Evolutionary conservation across 1,140 invertebrate genomes (phyloP).

Genomic region (Drosophila quadrilineata): DNA sequence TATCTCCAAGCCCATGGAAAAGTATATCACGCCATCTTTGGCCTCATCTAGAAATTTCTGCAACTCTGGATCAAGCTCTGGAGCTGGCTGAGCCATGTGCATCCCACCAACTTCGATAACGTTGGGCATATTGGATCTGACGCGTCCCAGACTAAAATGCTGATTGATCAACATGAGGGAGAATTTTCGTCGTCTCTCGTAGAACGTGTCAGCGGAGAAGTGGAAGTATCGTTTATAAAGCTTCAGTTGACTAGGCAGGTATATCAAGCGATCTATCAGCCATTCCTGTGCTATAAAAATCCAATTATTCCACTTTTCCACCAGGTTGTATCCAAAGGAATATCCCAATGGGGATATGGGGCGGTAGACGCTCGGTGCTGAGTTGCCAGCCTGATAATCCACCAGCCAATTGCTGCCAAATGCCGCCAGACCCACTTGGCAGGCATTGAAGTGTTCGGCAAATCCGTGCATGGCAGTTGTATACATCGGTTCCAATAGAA

Average conservation of each 20-base stretch:
- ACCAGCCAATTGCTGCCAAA: slow-evolving; percentile 35
- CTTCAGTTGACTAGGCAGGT: slow-evolving; percentile 54
- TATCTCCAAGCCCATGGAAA: slow-evolving; percentile 84
- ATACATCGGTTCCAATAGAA: slow-evolving; percentile 43
- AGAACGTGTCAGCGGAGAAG: slow-evolving; percentile 6
- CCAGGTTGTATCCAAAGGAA: slow-evolving; percentile 66
- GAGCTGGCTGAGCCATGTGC: slow-evolving; percentile 81
- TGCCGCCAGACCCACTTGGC: slow-evolving; percentile 40
- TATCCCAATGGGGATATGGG: slow-evolving; percentile 57
- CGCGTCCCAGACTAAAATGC: slow-evolving; percentile 54
- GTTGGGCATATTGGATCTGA: slow-evolving; percentile 56
- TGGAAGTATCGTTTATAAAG: slow-evolving; percentile 61
- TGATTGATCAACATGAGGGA: slow-evolving; percentile 56
- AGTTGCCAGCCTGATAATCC: slow-evolving; percentile 38
- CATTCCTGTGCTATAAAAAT: slow-evolving; percentile 43
- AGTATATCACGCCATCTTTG: slow-evolving; percentile 84
- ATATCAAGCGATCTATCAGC: slow-evolving; percentile 14
- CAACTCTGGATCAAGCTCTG: slow-evolving; percentile 56
- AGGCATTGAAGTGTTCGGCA: slow-evolving; percentile 46
- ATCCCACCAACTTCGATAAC: slow-evolving; percentile 82
- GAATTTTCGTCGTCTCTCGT: slow-evolving; percentile 24
- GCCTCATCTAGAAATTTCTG: slow-evolving; percentile 83
- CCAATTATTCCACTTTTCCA: slow-evolving; percentile 73
- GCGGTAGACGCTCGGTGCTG: slow-evolving; percentile 61
- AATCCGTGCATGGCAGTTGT: slow-evolving; percentile 52